Conservation (phyloP, 2,113 vertebrate species). For the Cinclus cinclus region DNA sequence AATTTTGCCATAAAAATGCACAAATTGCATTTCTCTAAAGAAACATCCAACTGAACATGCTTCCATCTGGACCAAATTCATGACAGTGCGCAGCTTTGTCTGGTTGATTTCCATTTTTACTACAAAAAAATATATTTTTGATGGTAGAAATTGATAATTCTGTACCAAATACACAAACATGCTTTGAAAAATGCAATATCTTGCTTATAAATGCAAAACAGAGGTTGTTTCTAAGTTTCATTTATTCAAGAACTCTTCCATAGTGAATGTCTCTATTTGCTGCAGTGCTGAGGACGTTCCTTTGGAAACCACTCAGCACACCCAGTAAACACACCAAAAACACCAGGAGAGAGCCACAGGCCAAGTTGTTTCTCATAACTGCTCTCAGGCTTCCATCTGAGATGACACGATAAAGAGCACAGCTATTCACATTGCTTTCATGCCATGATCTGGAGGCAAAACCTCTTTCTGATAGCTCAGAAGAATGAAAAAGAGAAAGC, state of each 20-base stretch:
- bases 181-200: background rate
- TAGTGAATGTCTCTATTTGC: background rate
- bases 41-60: background rate
- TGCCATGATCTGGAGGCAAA: background rate
- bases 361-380: background rate
- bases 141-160: background rate
- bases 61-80: background rate
- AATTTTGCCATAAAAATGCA: background rate
- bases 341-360: background rate
- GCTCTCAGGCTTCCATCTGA: background rate
- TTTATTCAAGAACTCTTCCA: background rate
- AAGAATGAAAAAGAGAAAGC: background rate
- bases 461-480: background rate
- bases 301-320: background rate
- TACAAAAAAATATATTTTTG: background rate
- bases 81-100: background rate
- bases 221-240: background rate
- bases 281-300: background rate
- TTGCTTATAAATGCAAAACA: background rate
- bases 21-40: background rate
- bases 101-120: background rate
- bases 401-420: background rate
- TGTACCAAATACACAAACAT: background rate
- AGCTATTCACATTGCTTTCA: background rate
- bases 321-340: background rate